phyloP scores from a whole-genome alignment of 2,888 invertebrate species.

The Falcaria lacertinaria region DNA sequence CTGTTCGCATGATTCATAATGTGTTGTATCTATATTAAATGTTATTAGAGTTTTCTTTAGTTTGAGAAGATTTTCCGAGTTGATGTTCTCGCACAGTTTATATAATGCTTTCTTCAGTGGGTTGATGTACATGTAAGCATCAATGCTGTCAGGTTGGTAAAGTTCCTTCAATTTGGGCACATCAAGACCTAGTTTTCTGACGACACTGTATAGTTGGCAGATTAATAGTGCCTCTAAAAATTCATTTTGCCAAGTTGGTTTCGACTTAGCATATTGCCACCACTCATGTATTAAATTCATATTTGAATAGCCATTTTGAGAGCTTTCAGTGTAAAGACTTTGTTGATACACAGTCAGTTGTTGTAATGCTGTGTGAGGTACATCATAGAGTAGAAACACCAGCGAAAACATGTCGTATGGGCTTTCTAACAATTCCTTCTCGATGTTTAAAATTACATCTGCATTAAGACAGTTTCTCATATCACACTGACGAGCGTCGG shows the following conservation, averaged over 20 bases:
- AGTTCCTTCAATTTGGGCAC: conserved; percentile 39
- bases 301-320: no score
- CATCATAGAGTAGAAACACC: conserved; percentile 64
- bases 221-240: conserved; percentile 64
- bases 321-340: conserved; percentile 41
- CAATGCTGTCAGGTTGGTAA: conserved; percentile 43
- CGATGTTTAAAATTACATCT: conserved; percentile 50
- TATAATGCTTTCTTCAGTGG: conserved; percentile 61
- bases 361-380: conserved; percentile 62
- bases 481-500: conserved; percentile 32
- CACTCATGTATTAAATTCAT: conserved; percentile 59
- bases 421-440: conserved; percentile 51
- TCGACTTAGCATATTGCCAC: conserved; percentile 49
- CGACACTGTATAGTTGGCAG: conserved; percentile 53
- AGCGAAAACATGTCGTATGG: conserved; percentile 59
- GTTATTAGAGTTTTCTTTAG: conserved; percentile 51
- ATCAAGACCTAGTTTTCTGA: conserved; percentile 58
- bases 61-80: conserved; percentile 38
- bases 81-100: conserved; percentile 59
- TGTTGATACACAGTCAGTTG: conserved; percentile 54
- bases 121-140: conserved; percentile 42
- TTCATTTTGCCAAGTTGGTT: conserved; percentile 55
- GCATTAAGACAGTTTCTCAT: conserved; percentile 44
- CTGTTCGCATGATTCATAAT: conserved; percentile 57
- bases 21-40: conserved; percentile 44